Conservation (phyloP, 2,888 invertebrate species). For the Epinotia bilunana region DNA sequence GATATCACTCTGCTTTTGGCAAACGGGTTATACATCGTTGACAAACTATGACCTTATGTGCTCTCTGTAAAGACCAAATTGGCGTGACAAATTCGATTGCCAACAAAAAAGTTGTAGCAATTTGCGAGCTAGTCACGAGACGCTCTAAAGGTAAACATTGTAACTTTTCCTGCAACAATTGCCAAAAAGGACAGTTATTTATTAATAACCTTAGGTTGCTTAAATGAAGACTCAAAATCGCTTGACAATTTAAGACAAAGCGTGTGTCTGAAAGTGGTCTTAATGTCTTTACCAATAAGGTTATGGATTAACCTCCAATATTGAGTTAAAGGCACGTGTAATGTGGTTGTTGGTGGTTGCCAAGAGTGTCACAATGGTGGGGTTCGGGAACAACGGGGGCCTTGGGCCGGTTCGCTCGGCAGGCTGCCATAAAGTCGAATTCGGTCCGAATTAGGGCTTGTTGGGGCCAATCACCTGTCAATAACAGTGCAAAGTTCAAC, state of each 20-base stretch:
- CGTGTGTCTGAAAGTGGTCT: background rate
- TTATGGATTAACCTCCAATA: background rate
- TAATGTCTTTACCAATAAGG: background rate
- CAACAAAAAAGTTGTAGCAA: constrained; percentile 36
- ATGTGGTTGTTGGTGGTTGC: constrained; percentile 17
- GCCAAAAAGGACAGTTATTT: background rate
- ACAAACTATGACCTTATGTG: constrained; percentile 20
- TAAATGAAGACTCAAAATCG: background rate
- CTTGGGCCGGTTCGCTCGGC: constrained; percentile 34
- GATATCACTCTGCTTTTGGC: background rate
- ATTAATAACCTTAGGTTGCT: background rate
- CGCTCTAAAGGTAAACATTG: constrained; percentile 36
- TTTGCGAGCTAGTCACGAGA: constrained; percentile 39
- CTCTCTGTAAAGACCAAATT: constrained; percentile 26
- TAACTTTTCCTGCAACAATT: background rate
- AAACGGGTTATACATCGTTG: constrained; percentile 33
- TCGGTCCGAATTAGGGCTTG: constrained; percentile 23
- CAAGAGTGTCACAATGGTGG: constrained; percentile 35
- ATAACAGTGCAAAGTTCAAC: constrained; percentile 19
- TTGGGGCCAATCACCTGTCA: constrained; percentile 28
- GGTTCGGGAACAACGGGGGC: constrained; percentile 30
- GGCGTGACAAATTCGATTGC: constrained; percentile 26
- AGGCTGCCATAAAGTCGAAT: constrained; percentile 31
- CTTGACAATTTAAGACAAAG: background rate
- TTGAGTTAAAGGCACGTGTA: background rate